Percentiles rank a stretch among this genome's conserved stretches.
phyloP scores from a whole-genome alignment of 2,888 invertebrate species.

The Pseudococcus jackbeardsleyi region DNA sequence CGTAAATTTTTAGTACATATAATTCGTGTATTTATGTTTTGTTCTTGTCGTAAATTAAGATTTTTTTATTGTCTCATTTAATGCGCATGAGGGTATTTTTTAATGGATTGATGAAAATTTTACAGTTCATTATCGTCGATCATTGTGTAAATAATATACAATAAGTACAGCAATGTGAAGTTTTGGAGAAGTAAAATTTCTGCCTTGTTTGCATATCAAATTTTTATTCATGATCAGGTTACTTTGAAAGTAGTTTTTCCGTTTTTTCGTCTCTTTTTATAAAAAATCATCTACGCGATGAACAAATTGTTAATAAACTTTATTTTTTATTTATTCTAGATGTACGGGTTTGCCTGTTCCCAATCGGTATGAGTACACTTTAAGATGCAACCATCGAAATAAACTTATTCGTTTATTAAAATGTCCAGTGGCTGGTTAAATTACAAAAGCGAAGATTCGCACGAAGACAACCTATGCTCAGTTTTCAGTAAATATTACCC shows the following conservation, averaged over 20 bases:
- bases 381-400: background rate
- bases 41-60: conserved; percentile 45
- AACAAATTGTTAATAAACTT: no score
- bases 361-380: no score
- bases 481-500: conserved; percentile 58
- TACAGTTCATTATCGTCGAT: background rate
- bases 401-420: background rate
- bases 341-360: background rate
- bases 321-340: conserved; percentile 30
- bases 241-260: conserved; percentile 28
- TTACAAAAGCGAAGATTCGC: conserved; percentile 52
- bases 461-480: conserved; percentile 53
- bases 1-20: background rate
- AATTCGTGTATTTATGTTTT: background rate
- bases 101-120: conserved; percentile 1
- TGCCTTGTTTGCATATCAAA: background rate
- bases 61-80: background rate
- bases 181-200: conserved; percentile 18
- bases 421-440: conserved; percentile 58
- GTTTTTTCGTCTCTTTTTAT: background rate
- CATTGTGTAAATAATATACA: background rate
- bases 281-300: no score
- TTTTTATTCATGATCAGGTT: background rate
- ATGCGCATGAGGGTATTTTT: conserved; percentile 1
- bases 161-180: background rate